These are phyloP conservation scores for Clostera curtula DNA, from an alignment of 2,888 invertebrate species.

Conservation along the genomic window DNA sequence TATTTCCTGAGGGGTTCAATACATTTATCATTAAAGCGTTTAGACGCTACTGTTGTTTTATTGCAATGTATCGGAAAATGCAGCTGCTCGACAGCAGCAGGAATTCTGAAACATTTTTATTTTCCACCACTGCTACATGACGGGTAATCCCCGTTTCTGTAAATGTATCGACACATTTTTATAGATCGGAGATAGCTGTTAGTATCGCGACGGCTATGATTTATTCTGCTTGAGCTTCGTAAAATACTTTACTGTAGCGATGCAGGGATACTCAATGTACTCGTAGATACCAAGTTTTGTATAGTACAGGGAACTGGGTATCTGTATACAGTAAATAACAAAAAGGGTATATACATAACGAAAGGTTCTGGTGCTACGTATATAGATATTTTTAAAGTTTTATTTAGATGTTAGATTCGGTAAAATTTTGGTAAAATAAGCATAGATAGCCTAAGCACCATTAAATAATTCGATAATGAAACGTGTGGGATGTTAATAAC, in stretches of 20 bases:
- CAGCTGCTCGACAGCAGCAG: neutral
- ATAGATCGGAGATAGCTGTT: neutral
- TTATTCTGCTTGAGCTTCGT: neutral
- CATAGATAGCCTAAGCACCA: too few relatives aligned
- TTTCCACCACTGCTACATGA: neutral
- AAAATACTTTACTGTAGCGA: neutral
- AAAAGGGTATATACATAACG: too few relatives aligned
- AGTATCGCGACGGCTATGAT: neutral
- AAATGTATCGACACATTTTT: neutral
- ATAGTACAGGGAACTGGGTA: too few relatives aligned
- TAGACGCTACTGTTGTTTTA: neutral
- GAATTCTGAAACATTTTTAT: constrained; percentile 1
- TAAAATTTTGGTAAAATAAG: too few relatives aligned
- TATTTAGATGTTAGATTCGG: too few relatives aligned
- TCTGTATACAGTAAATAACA: too few relatives aligned
- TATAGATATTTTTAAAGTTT: too few relatives aligned
- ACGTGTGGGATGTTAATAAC: too few relatives aligned
- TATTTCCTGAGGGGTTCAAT: neutral
- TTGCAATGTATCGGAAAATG: neutral
- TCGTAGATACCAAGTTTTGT: too few relatives aligned
- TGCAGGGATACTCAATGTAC: too few relatives aligned
- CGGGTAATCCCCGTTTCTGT: constrained; percentile 1
- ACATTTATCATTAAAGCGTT: neutral
- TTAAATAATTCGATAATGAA: too few relatives aligned
- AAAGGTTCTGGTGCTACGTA: too few relatives aligned